phyloP scores from a whole-genome alignment of 2,888 invertebrate genomes.

The Cybosia mesomella region DNA sequence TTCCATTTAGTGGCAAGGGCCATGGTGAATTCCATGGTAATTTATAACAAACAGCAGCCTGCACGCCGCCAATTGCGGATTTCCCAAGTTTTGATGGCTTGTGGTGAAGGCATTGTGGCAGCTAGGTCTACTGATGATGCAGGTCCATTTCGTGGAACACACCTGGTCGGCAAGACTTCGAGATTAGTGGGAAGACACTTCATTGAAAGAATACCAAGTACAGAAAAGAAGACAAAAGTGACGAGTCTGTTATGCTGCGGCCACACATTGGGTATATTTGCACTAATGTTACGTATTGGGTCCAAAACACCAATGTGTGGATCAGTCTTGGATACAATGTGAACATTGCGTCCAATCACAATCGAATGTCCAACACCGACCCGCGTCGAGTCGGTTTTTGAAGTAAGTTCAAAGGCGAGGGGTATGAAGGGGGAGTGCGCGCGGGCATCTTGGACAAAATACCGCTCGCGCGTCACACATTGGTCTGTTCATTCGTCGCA shows the following conservation, averaged over 20 bases:
- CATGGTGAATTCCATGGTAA: background rate
- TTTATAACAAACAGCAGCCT: background rate
- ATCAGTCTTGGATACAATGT: too few relatives aligned
- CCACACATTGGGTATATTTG: too few relatives aligned
- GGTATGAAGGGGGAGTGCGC: slow-evolving; percentile 8
- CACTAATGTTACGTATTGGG: too few relatives aligned
- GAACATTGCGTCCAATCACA: too few relatives aligned
- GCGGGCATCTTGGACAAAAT: slow-evolving; percentile 8
- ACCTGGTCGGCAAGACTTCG: slow-evolving; percentile 16
- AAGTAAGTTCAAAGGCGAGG: background rate
- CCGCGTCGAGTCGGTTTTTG: background rate
- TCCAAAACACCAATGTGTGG: too few relatives aligned
- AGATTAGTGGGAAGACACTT: slow-evolving; percentile 24
- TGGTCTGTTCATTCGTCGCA: too few relatives aligned
- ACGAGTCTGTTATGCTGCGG: too few relatives aligned
- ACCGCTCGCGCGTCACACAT: slow-evolving; percentile 9
- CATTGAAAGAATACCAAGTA: slow-evolving; percentile 6
- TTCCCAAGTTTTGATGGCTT: slow-evolving; percentile 25
- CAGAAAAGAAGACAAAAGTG: too few relatives aligned
- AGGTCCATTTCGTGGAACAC: slow-evolving; percentile 15
- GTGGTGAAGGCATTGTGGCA: slow-evolving; percentile 17
- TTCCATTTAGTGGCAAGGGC: background rate
- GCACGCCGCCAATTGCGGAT: slow-evolving; percentile 13
- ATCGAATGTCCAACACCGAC: too few relatives aligned
- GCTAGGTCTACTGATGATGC: slow-evolving; percentile 15